phyloP scores from a whole-genome alignment of 2,888 invertebrate genomes.

The Ochropleura leucogaster region DNA sequence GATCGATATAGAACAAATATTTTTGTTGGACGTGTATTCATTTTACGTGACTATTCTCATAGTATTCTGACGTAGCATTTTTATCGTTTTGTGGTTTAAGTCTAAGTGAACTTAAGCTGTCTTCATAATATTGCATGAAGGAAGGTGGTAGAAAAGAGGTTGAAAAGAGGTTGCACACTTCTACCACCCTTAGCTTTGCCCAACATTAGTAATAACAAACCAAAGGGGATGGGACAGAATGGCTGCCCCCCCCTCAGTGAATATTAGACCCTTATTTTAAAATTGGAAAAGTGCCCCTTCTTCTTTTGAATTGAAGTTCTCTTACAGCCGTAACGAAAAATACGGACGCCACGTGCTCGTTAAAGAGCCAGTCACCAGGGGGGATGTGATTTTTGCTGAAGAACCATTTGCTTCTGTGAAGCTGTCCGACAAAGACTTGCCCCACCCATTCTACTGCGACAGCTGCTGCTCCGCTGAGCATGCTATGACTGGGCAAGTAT shows the following conservation, averaged over 20 bases:
- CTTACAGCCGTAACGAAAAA: slow-evolving; percentile 86
- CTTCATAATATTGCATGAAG: background rate
- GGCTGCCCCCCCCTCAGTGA: too few relatives aligned
- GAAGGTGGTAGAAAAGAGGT: too few relatives aligned
- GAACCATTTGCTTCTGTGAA: slow-evolving; percentile 95
- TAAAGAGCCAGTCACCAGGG: slow-evolving; percentile 89
- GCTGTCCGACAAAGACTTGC: slow-evolving; percentile 89
- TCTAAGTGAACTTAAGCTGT: background rate
- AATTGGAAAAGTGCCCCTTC: too few relatives aligned
- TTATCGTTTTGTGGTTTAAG: background rate
- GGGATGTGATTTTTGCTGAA: slow-evolving; percentile 95
- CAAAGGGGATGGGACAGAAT: background rate
- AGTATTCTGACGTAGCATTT: background rate
- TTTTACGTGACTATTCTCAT: background rate
- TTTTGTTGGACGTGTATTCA: background rate
- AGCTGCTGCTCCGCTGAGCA: slow-evolving; percentile 92
- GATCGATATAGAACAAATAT: background rate
- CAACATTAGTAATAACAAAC: background rate
- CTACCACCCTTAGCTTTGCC: background rate
- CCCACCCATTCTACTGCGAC: slow-evolving; percentile 91
- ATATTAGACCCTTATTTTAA: too few relatives aligned
- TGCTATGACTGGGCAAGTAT: slow-evolving; percentile 37
- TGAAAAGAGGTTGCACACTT: too few relatives aligned
- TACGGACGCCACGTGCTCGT: slow-evolving; percentile 93
- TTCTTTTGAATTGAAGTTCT: background rate